phyloP scores from a whole-genome alignment of 1,140 invertebrate genomes.

The Drosophila takahashii region DNA sequence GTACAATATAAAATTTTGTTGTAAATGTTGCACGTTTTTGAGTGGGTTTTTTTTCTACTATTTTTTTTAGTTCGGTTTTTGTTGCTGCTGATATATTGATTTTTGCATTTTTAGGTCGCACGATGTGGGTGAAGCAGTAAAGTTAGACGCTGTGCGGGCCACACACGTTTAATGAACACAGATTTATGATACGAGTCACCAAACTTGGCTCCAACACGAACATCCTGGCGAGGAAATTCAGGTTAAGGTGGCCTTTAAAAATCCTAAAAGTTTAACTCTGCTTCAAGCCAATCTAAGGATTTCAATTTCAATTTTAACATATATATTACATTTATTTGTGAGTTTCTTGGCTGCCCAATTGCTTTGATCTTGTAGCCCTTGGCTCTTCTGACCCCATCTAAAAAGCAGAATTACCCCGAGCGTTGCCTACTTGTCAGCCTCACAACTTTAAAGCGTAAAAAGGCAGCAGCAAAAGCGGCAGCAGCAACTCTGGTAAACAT shows the following conservation, averaged over 20 bases:
- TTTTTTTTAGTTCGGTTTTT: conserved; percentile 11
- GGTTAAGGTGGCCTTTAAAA: conserved; percentile 28
- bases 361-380: conserved; percentile 49
- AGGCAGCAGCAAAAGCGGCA: conserved; percentile 22
- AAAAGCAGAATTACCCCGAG: conserved; percentile 31
- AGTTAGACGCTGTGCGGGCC: conserved; percentile 20
- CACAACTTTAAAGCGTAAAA: conserved; percentile 55
- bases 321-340: neutral
- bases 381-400: conserved; percentile 21
- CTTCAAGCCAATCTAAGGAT: conserved; percentile 10
- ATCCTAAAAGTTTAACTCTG: conserved; percentile 6
- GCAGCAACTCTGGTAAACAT: conserved; percentile 39
- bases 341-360: conserved; percentile 14
- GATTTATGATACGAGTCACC: conserved; percentile 58
- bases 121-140: conserved; percentile 29
- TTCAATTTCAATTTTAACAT: conserved; percentile 31
- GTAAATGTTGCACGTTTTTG: conserved; percentile 49
- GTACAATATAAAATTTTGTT: conserved; percentile 54
- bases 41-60: conserved; percentile 29
- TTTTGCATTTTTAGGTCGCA: conserved; percentile 74
- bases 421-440: conserved; percentile 42
- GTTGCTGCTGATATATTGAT: conserved; percentile 60
- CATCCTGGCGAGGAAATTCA: conserved; percentile 15
- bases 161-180: conserved; percentile 62
- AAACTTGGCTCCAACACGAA: conserved; percentile 41